A percentile compares a stretch with the other conserved stretches of the same genome.
These are phyloP conservation scores for Marisa cornuarietis DNA, from an alignment of 1,140 invertebrate genomes.

Conservation along the genomic window DNA sequence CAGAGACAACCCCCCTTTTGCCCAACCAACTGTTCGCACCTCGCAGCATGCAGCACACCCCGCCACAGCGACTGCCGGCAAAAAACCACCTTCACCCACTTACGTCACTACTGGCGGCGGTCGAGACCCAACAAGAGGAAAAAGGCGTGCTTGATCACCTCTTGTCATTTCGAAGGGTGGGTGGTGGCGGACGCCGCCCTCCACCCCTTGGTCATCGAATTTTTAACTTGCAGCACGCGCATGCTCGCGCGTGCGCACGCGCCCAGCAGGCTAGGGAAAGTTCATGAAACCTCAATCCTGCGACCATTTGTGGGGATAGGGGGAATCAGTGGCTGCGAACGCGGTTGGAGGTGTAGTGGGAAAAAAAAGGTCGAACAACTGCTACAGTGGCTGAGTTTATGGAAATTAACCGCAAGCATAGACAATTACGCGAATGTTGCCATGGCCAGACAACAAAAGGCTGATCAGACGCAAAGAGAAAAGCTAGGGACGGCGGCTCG, in stretches of 20 bases:
- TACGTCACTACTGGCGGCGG: no score
- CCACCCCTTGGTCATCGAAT: background rate
- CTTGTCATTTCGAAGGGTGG: no score
- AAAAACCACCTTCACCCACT: no score
- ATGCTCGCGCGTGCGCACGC: background rate
- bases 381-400: background rate
- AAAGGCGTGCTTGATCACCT: no score
- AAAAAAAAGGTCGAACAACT: background rate
- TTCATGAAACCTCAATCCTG: slow-evolving; percentile 7
- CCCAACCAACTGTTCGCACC: no score
- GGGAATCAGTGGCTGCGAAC: background rate
- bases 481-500: no score
- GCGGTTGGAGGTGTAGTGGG: background rate
- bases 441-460: background rate
- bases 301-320: background rate
- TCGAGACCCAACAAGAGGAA: no score
- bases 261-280: background rate
- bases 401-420: slow-evolving; percentile 3
- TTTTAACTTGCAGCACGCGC: slow-evolving; percentile 5
- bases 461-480: no score
- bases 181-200: no score
- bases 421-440: background rate
- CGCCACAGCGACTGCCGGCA: no score
- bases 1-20: no score
- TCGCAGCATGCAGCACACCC: no score